Percentiles rank a stretch among this genome's conserved stretches.
Conservation (phyloP, 2,888 invertebrate genomes). For the Theretra japonica region DNA sequence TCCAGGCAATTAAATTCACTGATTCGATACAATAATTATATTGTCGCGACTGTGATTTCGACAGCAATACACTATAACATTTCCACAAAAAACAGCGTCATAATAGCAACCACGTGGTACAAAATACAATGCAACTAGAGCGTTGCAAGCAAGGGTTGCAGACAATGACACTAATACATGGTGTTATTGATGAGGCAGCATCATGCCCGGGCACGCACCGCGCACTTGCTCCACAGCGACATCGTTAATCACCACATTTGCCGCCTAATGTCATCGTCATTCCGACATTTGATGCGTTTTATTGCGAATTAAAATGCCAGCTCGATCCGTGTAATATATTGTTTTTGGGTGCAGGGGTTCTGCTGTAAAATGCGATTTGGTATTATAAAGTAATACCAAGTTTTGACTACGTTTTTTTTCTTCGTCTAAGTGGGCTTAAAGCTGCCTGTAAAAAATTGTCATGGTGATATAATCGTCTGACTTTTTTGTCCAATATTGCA, state of each 20-base stretch:
- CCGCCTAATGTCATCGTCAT: constrained; percentile 26
- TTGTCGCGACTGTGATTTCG: no score
- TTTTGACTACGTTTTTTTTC: no score
- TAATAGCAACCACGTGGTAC: not conserved
- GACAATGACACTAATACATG: constrained; percentile 39
- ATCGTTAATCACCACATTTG: constrained; percentile 38
- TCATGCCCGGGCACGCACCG: constrained; percentile 36
- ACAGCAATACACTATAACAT: no score
- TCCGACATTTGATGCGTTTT: constrained; percentile 10
- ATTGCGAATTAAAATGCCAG: not conserved
- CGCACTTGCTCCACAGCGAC: constrained; percentile 34
- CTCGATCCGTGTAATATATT: not conserved
- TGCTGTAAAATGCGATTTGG: no score
- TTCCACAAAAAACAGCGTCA: not conserved
- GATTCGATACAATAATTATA: no score
- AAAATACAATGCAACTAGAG: constrained; percentile 23
- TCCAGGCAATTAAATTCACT: no score
- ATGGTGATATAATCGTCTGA: no score
- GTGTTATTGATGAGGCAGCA: constrained; percentile 33
- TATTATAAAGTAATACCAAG: no score
- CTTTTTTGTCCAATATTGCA: no score
- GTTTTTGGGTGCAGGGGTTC: not conserved
- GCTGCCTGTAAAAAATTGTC: no score
- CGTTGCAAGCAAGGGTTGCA: constrained; percentile 39
- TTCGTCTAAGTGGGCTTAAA: no score